Base-by-base conservation (phyloP, 2,113 vertebrate species). In the Rostratula benghalensis region DNA sequence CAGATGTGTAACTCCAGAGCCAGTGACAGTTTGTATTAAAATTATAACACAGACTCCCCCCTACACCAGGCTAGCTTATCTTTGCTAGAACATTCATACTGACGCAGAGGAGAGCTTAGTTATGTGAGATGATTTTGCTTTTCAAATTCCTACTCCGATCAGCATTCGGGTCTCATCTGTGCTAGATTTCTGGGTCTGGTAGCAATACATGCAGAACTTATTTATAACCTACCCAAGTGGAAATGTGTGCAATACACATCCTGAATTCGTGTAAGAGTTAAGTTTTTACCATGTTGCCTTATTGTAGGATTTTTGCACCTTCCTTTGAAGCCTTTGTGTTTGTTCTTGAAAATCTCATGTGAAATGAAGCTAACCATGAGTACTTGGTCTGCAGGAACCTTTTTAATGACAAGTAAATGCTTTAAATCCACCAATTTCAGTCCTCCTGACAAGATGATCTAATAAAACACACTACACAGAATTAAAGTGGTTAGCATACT, bases 231-330 rank as follows among this genome's bases (percentile, higher is more conserved):
- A 12, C n/a, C 22, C 22, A 14, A 43, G 4, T 15, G 23, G 27
- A 69, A 75, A 35, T 16, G 5, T 12, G 28, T 37, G 50, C 33
- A 63, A 20, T 33, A 48, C 9, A 8, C 13, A 46, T 27, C 13
- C 31, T 74, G 45, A 65, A 61, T 76, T 68, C 3, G 0, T 37
- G 1, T 15, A 61, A 86, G 28, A 23, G 2, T 20, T 88, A 28
- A 70, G 31, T 41, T 54, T 70, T 41, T 63, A 43, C 33, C 2
- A 0, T 1, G 1, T 39, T 50, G n/a, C 22, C 27, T 59, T 59
- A 16, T 6, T 69, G 45, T 14, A 89, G 60, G 20, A 45, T 88
- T 19, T 37, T 88, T 77, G 37, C 3, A 8, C 27, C 18, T 89
- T 67, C 18, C 17, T 46, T 63, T 67, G 48, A 89, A 53, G 21